Base-by-base conservation (phyloP, 2,797 vertebrate species). In the Microctenopoma steveboyesi region DNA sequence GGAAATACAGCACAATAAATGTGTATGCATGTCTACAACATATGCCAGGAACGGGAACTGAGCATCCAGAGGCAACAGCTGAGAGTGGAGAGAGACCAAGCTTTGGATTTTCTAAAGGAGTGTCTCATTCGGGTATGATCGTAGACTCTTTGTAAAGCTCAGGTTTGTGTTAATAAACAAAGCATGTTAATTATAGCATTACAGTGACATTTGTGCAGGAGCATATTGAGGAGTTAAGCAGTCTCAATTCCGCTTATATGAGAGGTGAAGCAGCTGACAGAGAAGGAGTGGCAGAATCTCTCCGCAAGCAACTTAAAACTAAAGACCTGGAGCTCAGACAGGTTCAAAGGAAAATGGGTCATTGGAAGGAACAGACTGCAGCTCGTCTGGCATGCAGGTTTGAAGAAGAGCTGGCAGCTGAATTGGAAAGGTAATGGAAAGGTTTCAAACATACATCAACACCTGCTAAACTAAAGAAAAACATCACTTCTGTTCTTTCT, bases 191-290 rank as follows among this genome's bases (percentile, higher is more conserved):
- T 40, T 10, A 18, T 2, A 53, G 11, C 8, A 1, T 42, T 15
- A 10, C 18, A 2, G 0, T 57, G 14, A 3, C 4, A 25, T 70
- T 39, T 48, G 11, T 55, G 18, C 82, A 96, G 95, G 94, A 95
- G 60, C 94, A 95, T 81, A 76, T 93, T 2, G 89, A 94, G 69
- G 94, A 95, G 86, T 58, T 95, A 50, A 91, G 92, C 66, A 76
- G 85, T 54, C 71, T 94, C 69, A 92, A 82, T 71, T 72, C 84
- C 72, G 46, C 73, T 60, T 86, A 79, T 54, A 13, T 78, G 56
- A 69, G 59, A 27, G 85, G 85, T 6, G 83, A 78, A 16, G 75
- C 57, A 22, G 70, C 55, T 3, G 83, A 75, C 4, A 82, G 60
- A 1, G 79, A 69, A 14, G 84, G 82, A 25, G 69, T 14, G 18